Evolutionary conservation across 1,140 invertebrate species (phyloP).

Genomic region (Magallana angulata): DNA sequence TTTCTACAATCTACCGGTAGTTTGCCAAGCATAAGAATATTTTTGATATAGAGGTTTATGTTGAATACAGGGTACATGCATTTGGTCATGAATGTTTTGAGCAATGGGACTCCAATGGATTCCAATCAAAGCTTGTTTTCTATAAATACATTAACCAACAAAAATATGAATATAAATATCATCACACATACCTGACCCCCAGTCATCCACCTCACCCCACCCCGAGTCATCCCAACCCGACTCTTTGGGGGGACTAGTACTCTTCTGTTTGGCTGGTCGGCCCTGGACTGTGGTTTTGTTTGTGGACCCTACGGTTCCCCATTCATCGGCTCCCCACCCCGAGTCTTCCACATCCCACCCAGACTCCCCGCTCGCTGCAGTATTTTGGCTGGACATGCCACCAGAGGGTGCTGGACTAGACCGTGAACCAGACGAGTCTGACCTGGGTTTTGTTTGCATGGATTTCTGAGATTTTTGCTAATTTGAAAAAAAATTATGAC

Average conservation of each 20-base stretch:
- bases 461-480: constrained; percentile 44
- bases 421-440: constrained; percentile 37
- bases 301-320: constrained; percentile 52
- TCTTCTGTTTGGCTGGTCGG: constrained; percentile 33
- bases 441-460: constrained; percentile 20
- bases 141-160: too few relatives aligned
- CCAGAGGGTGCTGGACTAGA: constrained; percentile 5
- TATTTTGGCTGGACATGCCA: constrained; percentile 7
- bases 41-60: too few relatives aligned
- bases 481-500: background rate
- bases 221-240: constrained; percentile 19
- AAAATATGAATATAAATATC: too few relatives aligned
- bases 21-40: too few relatives aligned
- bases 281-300: constrained; percentile 45
- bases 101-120: too few relatives aligned
- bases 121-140: too few relatives aligned
- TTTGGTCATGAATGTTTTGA: too few relatives aligned
- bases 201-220: constrained; percentile 37
- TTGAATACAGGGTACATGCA: too few relatives aligned
- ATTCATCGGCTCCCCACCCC: constrained; percentile 59
- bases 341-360: constrained; percentile 65
- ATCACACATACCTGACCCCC: constrained; percentile 1
- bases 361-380: constrained; percentile 45
- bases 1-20: too few relatives aligned
- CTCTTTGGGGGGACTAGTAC: background rate